Evolutionary conservation across 2,797 vertebrate genomes (phyloP), one percentile per base, ranked within the genome.

Genomic region (Limosa lapponica): DNA sequence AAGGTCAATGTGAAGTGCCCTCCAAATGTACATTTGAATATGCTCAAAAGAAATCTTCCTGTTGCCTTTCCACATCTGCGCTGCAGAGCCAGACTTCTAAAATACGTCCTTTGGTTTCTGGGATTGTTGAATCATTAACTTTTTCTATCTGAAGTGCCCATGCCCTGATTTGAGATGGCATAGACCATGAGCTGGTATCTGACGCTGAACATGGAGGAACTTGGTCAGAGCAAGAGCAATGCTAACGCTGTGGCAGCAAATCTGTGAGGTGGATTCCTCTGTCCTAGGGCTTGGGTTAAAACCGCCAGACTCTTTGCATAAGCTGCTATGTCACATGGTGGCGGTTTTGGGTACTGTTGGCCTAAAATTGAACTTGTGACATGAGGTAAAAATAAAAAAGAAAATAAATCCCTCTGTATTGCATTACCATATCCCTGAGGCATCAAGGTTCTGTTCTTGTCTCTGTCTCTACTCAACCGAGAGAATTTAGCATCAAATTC

Each of bases 331-430:
- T 95, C 95, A 93, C 77, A 43, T 86, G 87, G 87, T 91, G 84
- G 77, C 2, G 7, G 36, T 49, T 95, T 86, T 89, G 89, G 71
- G 90, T 95, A 90, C 80, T 91, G 41, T 78, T 94, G 94, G 95
- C 95, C 97, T 94, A 82, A 87, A 96, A 92, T 37, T 95, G 92
- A 97, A 97, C 96, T 96, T 93, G 59, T 85, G 95, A 95, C 92
- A 94, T 94, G 80, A 96, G 85, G 89, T 94, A 94, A 94, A 96
- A 96, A 94, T 92, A 96, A 95, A 95, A 92, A 91, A 94, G 88
- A 89, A 96, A 97, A 94, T 69, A 95, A 94, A 92, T 55, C 88
- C 90, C 24, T 88, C 82, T 84, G 94, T 93, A 87, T 95, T 93
- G 87, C 87, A 89, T 94, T 96, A 93, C 91, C 17, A 0, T 75